A percentile compares a stretch with the other conserved stretches of the same genome.
Evolutionary conservation across 2,888 invertebrate genomes (phyloP).

Genomic region (Drosophila parthenogenetica): DNA sequence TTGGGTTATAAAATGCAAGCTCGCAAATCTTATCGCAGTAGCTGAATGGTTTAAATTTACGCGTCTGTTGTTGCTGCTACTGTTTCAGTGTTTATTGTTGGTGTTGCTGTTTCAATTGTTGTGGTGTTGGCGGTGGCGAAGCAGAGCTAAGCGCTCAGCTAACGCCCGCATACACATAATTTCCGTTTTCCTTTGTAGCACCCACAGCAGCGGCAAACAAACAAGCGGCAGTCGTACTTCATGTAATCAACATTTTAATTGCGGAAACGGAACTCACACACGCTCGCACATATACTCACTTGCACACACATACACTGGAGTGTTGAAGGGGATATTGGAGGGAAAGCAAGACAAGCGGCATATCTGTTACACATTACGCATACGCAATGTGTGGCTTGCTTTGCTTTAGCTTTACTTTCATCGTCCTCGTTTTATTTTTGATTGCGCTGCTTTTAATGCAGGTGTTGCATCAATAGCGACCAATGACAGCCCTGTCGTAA

Average conservation of each 20-base stretch:
- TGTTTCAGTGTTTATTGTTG: conserved; percentile 23
- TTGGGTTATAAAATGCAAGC: conserved; percentile 48
- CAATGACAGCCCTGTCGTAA: conserved; percentile 5
- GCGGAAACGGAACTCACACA: conserved; percentile 80
- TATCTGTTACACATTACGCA: conserved; percentile 75
- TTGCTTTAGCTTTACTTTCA: conserved; percentile 11
- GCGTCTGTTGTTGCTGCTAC: conserved; percentile 38
- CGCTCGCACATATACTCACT: conserved; percentile 24
- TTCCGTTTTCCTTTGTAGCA: conserved; percentile 77
- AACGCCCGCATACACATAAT: conserved; percentile 74
- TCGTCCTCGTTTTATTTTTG: conserved; percentile 17
- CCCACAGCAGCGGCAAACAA: conserved; percentile 57
- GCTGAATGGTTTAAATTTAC: conserved; percentile 65
- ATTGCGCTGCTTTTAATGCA: conserved; percentile 49
- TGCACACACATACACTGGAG: not conserved
- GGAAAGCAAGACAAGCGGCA: conserved; percentile 18
- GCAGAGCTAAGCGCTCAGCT: conserved; percentile 62
- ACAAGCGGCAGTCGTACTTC: conserved; percentile 80
- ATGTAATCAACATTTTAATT: conserved; percentile 81
- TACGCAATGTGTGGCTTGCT: conserved; percentile 63
- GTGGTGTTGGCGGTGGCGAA: conserved; percentile 30
- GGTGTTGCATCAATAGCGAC: conserved; percentile 39
- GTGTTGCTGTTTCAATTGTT: conserved; percentile 5
- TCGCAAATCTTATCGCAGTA: conserved; percentile 39
- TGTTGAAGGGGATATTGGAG: too few relatives aligned